A percentile compares a stretch with the other conserved stretches of the same genome.
Conservation (phyloP, 2,113 vertebrate genomes). For the Takifugu bimaculatus region DNA sequence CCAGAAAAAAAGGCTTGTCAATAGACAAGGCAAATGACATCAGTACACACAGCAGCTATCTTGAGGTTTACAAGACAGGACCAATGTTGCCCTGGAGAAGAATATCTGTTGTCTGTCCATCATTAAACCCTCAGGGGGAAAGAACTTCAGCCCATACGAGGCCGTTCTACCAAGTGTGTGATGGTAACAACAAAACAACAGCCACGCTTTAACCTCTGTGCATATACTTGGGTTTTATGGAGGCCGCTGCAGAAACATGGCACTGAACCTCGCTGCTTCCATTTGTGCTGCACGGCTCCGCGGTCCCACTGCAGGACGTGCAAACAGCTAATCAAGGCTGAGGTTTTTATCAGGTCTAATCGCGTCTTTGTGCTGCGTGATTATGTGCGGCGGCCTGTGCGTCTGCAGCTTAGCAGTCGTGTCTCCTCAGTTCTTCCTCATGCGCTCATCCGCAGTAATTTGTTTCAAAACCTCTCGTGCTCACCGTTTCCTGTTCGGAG, state of each 20-base stretch:
- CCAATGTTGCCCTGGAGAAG: no score
- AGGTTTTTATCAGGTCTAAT: conserved; percentile 65
- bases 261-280: background rate
- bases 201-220: no score
- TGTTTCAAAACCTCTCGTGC: conserved; percentile 43
- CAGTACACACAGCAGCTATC: no score
- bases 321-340: conserved; percentile 54
- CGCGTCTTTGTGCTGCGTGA: conserved; percentile 39
- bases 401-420: conserved; percentile 29
- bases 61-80: no score
- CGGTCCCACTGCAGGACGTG: conserved; percentile 15
- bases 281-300: conserved; percentile 30
- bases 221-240: no score
- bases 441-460: conserved; percentile 48
- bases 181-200: no score
- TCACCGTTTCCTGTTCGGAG: conserved; percentile 37
- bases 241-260: conserved; percentile 9
- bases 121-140: no score
- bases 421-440: conserved; percentile 56
- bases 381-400: conserved; percentile 29
- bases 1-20: no score
- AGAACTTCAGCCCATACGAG: no score
- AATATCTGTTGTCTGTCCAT: no score
- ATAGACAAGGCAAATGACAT: no score
- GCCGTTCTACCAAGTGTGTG: no score